phyloP scores from a whole-genome alignment of 2,888 invertebrate species.

The Eulithis testata region DNA sequence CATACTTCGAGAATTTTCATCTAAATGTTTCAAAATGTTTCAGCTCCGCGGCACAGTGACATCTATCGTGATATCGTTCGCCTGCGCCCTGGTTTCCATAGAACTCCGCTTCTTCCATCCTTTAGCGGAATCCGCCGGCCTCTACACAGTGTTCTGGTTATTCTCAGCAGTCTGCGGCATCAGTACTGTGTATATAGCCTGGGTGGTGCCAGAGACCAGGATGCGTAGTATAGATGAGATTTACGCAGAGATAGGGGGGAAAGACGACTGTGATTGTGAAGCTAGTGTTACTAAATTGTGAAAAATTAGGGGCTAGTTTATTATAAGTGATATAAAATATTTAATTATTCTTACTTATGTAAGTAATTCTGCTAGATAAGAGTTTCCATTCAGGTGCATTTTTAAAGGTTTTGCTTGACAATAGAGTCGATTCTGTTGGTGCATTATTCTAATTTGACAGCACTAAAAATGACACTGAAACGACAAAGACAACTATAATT shows the following conservation, averaged over 20 bases:
- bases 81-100: slow-evolving; percentile 70
- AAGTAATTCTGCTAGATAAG: too few relatives aligned
- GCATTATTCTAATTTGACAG: too few relatives aligned
- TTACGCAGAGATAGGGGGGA: slow-evolving; percentile 69
- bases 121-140: slow-evolving; percentile 60
- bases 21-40: neutral
- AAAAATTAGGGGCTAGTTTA: slow-evolving; percentile 3
- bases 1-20: too few relatives aligned
- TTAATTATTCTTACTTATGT: too few relatives aligned
- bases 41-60: slow-evolving; percentile 79
- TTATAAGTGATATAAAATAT: too few relatives aligned
- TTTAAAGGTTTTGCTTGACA: too few relatives aligned
- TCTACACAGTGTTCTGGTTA: slow-evolving; percentile 70
- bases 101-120: slow-evolving; percentile 76
- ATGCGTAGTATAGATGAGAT: slow-evolving; percentile 72
- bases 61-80: slow-evolving; percentile 73
- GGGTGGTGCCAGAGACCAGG: slow-evolving; percentile 70
- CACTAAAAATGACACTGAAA: too few relatives aligned
- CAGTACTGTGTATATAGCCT: slow-evolving; percentile 70
- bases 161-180: slow-evolving; percentile 71
- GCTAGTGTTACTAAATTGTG: slow-evolving; percentile 70
- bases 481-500: too few relatives aligned
- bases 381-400: too few relatives aligned
- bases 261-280: slow-evolving; percentile 62
- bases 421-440: too few relatives aligned